phyloP scores from a whole-genome alignment of 2,113 vertebrate species.

The Dasyornis broadbenti region DNA sequence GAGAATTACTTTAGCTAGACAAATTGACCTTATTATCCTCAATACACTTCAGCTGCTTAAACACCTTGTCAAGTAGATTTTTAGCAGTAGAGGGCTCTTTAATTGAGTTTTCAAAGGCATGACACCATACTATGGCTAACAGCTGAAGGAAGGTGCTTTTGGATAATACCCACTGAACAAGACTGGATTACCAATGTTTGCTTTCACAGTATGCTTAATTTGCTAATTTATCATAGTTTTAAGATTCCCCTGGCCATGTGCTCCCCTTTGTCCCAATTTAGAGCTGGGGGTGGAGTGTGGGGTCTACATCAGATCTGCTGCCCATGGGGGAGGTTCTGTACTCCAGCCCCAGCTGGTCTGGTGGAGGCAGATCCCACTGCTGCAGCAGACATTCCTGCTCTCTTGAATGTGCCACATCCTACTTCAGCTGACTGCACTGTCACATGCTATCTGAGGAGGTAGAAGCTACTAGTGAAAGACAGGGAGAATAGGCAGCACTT shows the following conservation, averaged over 20 bases:
- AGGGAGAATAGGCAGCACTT: not conserved
- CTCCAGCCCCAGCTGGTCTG: not conserved
- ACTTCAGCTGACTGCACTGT: not conserved
- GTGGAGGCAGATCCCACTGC: not conserved
- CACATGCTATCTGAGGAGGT: rapidly evolving
- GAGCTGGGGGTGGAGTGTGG: rapidly evolving
- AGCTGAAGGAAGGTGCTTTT: not conserved
- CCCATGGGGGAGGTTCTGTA: not conserved
- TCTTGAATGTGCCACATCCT: not conserved
- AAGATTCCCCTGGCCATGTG: not conserved
- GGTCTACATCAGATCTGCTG: not conserved
- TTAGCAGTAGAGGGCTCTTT: not conserved
- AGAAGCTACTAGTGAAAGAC: not conserved
- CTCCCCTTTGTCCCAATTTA: not conserved
- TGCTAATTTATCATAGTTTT: not conserved
- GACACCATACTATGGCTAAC: not conserved
- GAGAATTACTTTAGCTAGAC: not conserved
- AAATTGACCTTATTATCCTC: not conserved
- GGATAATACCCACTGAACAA: not conserved
- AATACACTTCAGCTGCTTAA: not conserved
- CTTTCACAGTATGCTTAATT: not conserved
- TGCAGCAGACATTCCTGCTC: not conserved
- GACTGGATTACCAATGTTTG: not conserved
- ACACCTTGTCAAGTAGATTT: not conserved
- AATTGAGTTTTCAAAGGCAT: not conserved